Evolutionary conservation across 2,113 vertebrate species (phyloP).

Genomic region (Oryzias curvinotus): DNA sequence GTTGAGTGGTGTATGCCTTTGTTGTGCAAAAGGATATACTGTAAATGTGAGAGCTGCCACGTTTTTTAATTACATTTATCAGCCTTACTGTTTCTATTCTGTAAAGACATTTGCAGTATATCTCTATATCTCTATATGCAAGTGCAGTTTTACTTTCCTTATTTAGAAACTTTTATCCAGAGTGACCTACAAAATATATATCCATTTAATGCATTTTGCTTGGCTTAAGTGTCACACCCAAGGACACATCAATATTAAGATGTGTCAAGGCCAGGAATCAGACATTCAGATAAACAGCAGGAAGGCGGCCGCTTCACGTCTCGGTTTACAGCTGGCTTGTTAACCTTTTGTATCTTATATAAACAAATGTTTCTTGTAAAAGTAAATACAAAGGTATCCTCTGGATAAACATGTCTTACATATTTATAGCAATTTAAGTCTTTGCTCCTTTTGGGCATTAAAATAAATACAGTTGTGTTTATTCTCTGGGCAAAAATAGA

Average conservation of each 20-base stretch:
- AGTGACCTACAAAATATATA: too few relatives aligned
- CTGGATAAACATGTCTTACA: conserved; percentile 8
- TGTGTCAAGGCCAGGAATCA: too few relatives aligned
- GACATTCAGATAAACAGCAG: too few relatives aligned
- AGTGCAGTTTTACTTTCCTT: not conserved
- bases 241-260: too few relatives aligned
- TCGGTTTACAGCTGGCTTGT: too few relatives aligned
- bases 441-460: not conserved
- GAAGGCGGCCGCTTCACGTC: too few relatives aligned
- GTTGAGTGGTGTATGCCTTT: not conserved
- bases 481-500: not conserved
- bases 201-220: too few relatives aligned
- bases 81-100: not conserved
- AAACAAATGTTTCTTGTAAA: too few relatives aligned
- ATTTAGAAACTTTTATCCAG: not conserved
- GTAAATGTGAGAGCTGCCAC: not conserved
- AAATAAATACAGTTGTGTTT: conserved; percentile 1
- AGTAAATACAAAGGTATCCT: conserved; percentile 13
- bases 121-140: not conserved
- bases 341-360: too few relatives aligned
- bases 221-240: too few relatives aligned
- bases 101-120: not conserved
- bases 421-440: conserved; percentile 11
- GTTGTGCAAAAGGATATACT: not conserved
- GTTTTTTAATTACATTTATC: not conserved